phyloP scores from a whole-genome alignment of 2,797 vertebrate genomes.

The Danionella dracula region DNA sequence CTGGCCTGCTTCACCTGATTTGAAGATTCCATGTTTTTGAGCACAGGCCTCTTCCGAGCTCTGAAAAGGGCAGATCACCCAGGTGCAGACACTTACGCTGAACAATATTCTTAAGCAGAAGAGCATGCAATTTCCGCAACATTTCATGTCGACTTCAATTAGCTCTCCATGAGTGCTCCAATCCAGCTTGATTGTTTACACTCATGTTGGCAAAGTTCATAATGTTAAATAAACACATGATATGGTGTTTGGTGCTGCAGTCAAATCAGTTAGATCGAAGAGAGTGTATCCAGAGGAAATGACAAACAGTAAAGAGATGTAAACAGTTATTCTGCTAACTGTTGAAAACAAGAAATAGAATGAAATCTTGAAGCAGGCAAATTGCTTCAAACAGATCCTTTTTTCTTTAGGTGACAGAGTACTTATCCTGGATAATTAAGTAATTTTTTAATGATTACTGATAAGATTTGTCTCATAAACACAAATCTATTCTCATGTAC shows the following conservation, averaged over 20 bases:
- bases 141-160: constrained; percentile 17
- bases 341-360: neutral
- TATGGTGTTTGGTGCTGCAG: neutral
- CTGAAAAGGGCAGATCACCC: constrained; percentile 2
- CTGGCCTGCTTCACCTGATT: neutral
- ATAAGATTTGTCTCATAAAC: neutral
- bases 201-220: constrained; percentile 15
- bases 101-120: constrained; percentile 2
- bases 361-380: neutral
- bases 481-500: neutral
- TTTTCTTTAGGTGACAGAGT: neutral
- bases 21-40: neutral
- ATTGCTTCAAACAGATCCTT: neutral
- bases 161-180: constrained; percentile 1
- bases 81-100: constrained; percentile 20
- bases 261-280: neutral
- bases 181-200: constrained; percentile 14
- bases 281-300: neutral
- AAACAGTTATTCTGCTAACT: neutral
- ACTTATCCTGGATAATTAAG: too few relatives aligned
- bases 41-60: neutral
- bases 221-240: constrained; percentile 11
- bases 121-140: constrained; percentile 12
- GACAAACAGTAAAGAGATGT: neutral
- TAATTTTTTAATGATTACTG: too few relatives aligned